Conservation (phyloP, 2,888 invertebrate species). For the Dasysyrphus tricinctus region DNA sequence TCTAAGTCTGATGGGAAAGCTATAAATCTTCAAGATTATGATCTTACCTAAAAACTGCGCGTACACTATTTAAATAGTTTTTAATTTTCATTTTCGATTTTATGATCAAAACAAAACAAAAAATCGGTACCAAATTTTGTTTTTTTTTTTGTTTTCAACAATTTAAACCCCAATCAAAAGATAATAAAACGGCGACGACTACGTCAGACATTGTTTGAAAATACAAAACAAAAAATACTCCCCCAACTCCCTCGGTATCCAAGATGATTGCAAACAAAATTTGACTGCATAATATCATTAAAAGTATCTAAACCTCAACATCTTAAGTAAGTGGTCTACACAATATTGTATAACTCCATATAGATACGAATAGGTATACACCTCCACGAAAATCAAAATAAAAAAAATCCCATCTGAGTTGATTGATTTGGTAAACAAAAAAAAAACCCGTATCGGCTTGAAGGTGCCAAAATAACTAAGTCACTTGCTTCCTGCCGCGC, state of each 20-base stretch:
- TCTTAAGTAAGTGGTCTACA: slow-evolving; percentile 66
- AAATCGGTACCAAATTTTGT: slow-evolving; percentile 29
- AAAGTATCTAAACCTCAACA: slow-evolving; percentile 57
- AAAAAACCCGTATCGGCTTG: slow-evolving; percentile 58
- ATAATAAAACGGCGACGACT: slow-evolving; percentile 42
- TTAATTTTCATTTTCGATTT: slow-evolving; percentile 55
- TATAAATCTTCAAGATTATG: slow-evolving; percentile 69
- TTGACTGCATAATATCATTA: slow-evolving; percentile 30
- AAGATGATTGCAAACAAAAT: slow-evolving; percentile 30
- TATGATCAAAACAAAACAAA: slow-evolving; percentile 63
- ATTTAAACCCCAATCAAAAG: slow-evolving; percentile 31
- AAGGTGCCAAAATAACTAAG: slow-evolving; percentile 77
- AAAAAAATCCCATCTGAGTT: slow-evolving; percentile 56
- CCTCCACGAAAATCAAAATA: slow-evolving; percentile 55
- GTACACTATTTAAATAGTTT: slow-evolving; percentile 51
- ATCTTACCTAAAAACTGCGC: slow-evolving; percentile 50
- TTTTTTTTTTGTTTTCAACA: slow-evolving; percentile 5
- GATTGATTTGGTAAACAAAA: slow-evolving; percentile 74
- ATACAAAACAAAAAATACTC: not conserved
- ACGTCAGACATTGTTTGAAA: slow-evolving; percentile 41
- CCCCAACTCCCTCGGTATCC: not conserved
- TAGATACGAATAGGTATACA: slow-evolving; percentile 26
- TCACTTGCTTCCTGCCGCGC: slow-evolving; percentile 76
- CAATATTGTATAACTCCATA: slow-evolving; percentile 1
- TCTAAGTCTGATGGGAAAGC: slow-evolving; percentile 50